A percentile compares a stretch with the other conserved stretches of the same genome.
Conservation (phyloP, 2,113 vertebrate genomes). For the Carollia perspicillata region DNA sequence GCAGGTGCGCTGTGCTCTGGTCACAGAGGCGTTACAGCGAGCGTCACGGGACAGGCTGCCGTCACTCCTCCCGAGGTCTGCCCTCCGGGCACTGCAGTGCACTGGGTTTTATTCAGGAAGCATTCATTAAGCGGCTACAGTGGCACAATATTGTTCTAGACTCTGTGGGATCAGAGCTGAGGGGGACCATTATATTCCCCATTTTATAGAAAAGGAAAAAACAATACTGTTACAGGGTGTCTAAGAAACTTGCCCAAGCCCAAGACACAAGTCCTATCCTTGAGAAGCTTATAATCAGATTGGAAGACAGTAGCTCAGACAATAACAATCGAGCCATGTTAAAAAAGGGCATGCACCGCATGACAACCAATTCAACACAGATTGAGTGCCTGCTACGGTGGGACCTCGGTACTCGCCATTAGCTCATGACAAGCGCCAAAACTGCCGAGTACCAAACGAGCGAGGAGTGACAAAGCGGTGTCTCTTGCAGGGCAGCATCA, state of each 20-base stretch:
- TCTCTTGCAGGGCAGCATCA: no score
- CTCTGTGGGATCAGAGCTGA: neutral
- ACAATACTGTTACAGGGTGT: neutral
- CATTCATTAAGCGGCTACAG: neutral
- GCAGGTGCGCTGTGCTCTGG: neutral
- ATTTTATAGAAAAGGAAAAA: neutral
- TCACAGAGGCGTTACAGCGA: neutral
- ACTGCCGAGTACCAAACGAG: no score
- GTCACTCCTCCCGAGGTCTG: neutral
- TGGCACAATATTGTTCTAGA: neutral
- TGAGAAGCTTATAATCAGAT: neutral
- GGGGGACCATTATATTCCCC: neutral
- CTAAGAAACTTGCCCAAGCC: neutral
- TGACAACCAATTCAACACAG: neutral
- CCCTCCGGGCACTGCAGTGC: neutral
- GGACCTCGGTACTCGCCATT: no score
- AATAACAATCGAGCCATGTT: neutral
- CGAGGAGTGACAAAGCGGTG: no score
- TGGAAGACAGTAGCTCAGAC: neutral
- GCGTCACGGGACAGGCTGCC: rapidly evolving
- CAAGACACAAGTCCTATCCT: neutral
- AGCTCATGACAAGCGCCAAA: no score
- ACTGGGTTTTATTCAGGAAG: neutral
- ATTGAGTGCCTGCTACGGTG: neutral
- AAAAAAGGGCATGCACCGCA: neutral